Evolutionary conservation across 2,797 vertebrate genomes (phyloP), one percentile per base, ranked within the genome.

Genomic region (Sandelia bainsii): DNA sequence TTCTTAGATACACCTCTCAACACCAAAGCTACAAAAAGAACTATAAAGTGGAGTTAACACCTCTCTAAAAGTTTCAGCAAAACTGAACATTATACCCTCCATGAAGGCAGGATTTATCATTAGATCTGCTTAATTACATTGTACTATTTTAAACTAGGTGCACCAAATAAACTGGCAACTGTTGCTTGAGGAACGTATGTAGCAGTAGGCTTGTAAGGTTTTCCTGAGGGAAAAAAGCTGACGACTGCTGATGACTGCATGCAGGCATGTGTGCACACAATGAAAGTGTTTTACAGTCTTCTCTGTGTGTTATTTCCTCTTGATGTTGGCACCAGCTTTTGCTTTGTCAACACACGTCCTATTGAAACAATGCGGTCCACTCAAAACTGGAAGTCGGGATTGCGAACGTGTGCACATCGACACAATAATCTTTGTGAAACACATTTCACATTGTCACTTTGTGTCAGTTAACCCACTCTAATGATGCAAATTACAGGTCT

Each of bases 331-430:
- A 27, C 22, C 11, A 1, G 40, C 29, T 22, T 67, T 70, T 68
- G 66, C 67, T 78, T 86, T 73, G 77, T 84, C 62, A 67, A 67
- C 34, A 4, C 37, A 12, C 10, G 2, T 32, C 48, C 29, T 65
- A n/a, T 22, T 75, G 60, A 81, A 82, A 84, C 72, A 66, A 58
- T 65, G 58, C 0, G 9, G 52, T 65, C 40, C 1, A 1, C 53
- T 60, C 20, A 56, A 78, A 89, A 81, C 59, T 88, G 81, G 82
- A 87, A 87, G 86, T 87, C 42, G 17, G 20, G 16, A 20, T 83
- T 85, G 50, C 22, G 0, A 37, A 27, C 19, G 12, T 48, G 44
- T 37, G 16, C 40, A 20, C 13, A 3, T 8, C 60, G 46, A 58
- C 68, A 69, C 77, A 71, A 69, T 13, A 12, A 40, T 48, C 34